These are phyloP conservation scores for Chloroceryle aenea DNA, from an alignment of 2,113 vertebrate genomes.

Conservation along the genomic window DNA sequence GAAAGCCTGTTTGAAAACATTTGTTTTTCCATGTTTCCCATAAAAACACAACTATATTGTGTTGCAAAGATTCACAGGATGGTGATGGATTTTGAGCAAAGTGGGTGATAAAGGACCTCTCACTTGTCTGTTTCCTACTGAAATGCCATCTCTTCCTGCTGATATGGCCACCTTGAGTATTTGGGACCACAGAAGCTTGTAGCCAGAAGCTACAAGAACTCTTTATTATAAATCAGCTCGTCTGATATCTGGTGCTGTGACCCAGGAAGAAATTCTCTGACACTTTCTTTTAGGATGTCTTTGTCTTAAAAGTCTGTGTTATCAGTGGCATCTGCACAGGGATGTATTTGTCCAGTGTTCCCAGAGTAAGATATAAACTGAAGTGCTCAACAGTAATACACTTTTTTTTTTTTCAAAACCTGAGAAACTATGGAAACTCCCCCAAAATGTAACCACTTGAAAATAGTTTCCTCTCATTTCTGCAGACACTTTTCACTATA, in stretches of 20 bases:
- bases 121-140: background rate
- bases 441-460: background rate
- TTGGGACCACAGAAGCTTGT: background rate
- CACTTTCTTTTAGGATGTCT: accelerated
- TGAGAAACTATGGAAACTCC: background rate
- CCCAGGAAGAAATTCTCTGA: background rate
- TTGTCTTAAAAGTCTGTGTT: background rate
- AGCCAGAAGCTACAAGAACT: background rate
- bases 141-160: background rate
- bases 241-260: background rate
- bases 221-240: background rate
- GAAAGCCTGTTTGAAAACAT: background rate
- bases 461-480: background rate
- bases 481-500: background rate
- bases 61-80: background rate
- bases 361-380: background rate
- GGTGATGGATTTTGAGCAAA: background rate
- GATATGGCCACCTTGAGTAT: background rate
- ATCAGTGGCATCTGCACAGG: background rate
- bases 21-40: background rate
- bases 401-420: background rate
- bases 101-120: background rate
- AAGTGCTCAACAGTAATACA: background rate
- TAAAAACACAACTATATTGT: background rate
- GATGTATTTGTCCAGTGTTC: background rate